These are phyloP conservation scores for Knipowitschia caucasica DNA, from an alignment of 2,797 vertebrate species.

Conservation along the genomic window DNA sequence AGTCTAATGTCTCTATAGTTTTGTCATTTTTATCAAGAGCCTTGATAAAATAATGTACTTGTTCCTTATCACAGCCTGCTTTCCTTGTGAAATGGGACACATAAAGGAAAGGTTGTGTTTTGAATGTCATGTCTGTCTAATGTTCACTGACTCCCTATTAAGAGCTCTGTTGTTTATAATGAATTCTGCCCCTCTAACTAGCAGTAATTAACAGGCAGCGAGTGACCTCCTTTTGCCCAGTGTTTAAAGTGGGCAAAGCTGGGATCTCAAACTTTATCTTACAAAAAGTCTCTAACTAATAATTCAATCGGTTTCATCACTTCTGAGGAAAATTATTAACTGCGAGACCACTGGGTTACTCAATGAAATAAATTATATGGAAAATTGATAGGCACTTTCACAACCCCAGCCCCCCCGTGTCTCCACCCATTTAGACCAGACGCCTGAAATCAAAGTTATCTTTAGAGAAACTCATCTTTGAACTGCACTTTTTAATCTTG, in stretches of 20 bases:
- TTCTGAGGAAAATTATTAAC: conserved; percentile 75
- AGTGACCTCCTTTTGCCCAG: conserved; percentile 17
- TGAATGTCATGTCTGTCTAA: conserved; percentile 46
- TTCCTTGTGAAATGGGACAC: conserved; percentile 33
- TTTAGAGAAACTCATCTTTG: conserved; percentile 59
- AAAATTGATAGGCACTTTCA: conserved; percentile 70
- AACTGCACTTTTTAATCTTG: conserved; percentile 37
- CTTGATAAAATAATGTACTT: conserved; percentile 63
- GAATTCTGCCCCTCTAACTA: conserved; percentile 51
- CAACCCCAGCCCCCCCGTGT: conserved; percentile 27
- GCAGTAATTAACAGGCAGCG: conserved; percentile 40
- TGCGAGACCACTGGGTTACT: conserved; percentile 69
- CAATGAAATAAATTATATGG: conserved; percentile 68
- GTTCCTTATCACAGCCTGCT: conserved; percentile 72
- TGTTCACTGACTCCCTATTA: conserved; percentile 43
- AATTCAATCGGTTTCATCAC: conserved; percentile 78
- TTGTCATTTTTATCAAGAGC: conserved; percentile 67
- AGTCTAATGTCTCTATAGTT: conserved; percentile 45
- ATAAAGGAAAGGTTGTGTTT: conserved; percentile 41
- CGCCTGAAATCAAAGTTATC: conserved; percentile 65
- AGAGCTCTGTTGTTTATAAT: conserved; percentile 52
- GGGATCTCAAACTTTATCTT: conserved; percentile 65
- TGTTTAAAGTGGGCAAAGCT: conserved; percentile 41
- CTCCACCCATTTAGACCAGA: conserved; percentile 43
- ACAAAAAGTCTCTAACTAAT: conserved; percentile 60